Evolutionary conservation across 2,113 vertebrate species (phyloP).

Genomic region (Cephalopterus ornatus): DNA sequence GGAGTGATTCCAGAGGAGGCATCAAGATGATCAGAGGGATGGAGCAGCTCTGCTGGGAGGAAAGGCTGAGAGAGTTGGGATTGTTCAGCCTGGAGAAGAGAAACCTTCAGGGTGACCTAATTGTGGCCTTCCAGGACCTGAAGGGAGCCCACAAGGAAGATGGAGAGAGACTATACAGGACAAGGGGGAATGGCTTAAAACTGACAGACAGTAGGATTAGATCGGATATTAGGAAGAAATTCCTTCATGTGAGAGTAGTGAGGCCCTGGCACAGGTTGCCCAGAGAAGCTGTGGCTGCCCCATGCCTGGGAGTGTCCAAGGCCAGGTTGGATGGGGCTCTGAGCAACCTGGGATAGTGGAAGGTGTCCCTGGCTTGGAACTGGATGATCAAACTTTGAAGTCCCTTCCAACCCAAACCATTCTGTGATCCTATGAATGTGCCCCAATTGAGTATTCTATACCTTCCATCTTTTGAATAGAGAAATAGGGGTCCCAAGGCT

Average conservation of each 20-base stretch:
- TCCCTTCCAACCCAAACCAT: background rate
- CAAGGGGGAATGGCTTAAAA: background rate
- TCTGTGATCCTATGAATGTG: background rate
- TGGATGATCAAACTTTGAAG: background rate
- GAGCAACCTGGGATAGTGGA: accelerated
- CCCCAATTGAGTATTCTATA: background rate
- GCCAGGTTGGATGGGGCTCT: accelerated
- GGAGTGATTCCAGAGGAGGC: background rate
- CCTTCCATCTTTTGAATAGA: background rate
- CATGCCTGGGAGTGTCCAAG: background rate
- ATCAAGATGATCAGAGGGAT: background rate
- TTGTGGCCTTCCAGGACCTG: background rate
- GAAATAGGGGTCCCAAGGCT: background rate
- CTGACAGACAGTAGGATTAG: accelerated
- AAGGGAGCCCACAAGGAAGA: background rate
- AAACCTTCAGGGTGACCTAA: background rate
- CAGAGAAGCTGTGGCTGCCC: background rate
- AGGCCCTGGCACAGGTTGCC: background rate
- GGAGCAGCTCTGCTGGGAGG: background rate
- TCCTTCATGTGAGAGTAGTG: accelerated
- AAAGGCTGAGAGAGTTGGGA: background rate
- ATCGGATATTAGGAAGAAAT: background rate
- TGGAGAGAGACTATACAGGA: background rate
- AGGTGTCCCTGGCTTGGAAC: background rate
- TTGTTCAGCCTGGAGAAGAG: background rate